phyloP scores from a whole-genome alignment of 37 sponge, comb jelly and placozoan genomes.

The Diacarnus erythraeanus region DNA sequence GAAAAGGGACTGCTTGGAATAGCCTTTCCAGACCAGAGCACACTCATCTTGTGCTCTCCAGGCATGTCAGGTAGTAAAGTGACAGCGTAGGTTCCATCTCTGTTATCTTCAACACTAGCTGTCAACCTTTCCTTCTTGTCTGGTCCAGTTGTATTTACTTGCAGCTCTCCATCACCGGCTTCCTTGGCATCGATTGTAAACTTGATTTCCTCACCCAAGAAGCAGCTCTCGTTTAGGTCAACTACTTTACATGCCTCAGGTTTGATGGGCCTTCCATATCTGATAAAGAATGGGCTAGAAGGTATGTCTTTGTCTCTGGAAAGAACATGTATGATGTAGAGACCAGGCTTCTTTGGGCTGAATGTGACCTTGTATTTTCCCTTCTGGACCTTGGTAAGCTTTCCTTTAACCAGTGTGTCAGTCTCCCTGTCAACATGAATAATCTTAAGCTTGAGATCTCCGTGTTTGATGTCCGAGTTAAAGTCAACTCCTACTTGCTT shows the following conservation, averaged over 20 bases:
- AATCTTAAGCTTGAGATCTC: constrained; percentile 38
- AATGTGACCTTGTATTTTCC: constrained; percentile 39
- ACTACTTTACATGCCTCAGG: constrained; percentile 44
- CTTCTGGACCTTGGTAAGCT: constrained; percentile 39
- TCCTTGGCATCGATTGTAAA: constrained; percentile 53
- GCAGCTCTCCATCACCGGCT: constrained; percentile 54
- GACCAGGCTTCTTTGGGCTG: constrained; percentile 41
- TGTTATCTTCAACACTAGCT: constrained; percentile 17
- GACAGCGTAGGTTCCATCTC: constrained; percentile 34
- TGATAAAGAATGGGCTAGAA: constrained; percentile 68
- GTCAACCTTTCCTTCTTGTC: neutral
- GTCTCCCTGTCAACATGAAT: constrained; percentile 29
- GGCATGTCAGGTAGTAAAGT: constrained; percentile 12
- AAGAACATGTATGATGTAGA: constrained; percentile 53
- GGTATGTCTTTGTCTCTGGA: constrained; percentile 48
- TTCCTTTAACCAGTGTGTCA: constrained; percentile 40
- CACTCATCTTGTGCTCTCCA: constrained; percentile 21
- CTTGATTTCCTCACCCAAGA: constrained; percentile 23
- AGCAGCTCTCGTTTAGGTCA: constrained; percentile 3
- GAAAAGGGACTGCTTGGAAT: constrained; percentile 63
- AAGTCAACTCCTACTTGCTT: constrained; percentile 41
- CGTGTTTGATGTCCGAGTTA: constrained; percentile 17
- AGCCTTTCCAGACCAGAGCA: constrained; percentile 47
- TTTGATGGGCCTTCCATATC: constrained; percentile 45
- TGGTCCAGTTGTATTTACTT: constrained; percentile 14